Evolutionary conservation across 2,888 invertebrate genomes (phyloP).

Genomic region (Celastrina argiolus): DNA sequence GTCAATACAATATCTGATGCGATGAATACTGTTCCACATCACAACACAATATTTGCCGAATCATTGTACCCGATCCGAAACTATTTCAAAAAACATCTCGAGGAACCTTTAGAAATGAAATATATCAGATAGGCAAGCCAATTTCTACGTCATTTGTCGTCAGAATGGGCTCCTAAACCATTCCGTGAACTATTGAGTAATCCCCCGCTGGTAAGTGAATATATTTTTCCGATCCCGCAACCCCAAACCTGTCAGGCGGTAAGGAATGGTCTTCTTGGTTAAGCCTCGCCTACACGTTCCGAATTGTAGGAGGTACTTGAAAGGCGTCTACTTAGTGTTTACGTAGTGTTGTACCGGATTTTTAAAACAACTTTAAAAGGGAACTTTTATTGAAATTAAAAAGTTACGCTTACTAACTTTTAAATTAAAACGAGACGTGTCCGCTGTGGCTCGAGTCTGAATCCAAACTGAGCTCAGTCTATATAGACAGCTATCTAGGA

Average conservation of each 20-base stretch:
- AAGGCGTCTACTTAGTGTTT: too few species aligned
- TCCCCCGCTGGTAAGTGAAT: conserved; percentile 49
- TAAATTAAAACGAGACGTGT: too few species aligned
- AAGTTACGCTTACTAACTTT: too few species aligned
- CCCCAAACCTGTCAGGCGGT: conserved; percentile 34
- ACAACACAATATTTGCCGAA: not conserved
- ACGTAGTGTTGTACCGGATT: too few species aligned
- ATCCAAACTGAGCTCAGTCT: too few species aligned
- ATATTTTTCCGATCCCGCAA: conserved; percentile 46
- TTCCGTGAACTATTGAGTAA: conserved; percentile 54
- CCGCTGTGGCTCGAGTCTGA: too few species aligned
- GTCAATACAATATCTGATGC: too few species aligned
- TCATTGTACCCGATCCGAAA: not conserved
- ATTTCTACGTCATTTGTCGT: conserved; percentile 55
- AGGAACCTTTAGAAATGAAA: not conserved
- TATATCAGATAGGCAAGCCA: conserved; percentile 16
- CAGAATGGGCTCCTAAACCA: conserved; percentile 43
- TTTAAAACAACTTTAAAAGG: too few species aligned
- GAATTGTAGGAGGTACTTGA: not conserved
- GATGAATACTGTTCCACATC: not conserved
- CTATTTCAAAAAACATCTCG: conserved; percentile 6
- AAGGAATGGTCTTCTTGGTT: conserved; percentile 36
- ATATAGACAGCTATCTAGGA: too few species aligned
- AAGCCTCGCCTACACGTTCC: conserved; percentile 21
- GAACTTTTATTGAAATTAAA: too few species aligned